Base-by-base conservation (phyloP, 2,888 invertebrate species). In the Eupithecia exiguata region DNA sequence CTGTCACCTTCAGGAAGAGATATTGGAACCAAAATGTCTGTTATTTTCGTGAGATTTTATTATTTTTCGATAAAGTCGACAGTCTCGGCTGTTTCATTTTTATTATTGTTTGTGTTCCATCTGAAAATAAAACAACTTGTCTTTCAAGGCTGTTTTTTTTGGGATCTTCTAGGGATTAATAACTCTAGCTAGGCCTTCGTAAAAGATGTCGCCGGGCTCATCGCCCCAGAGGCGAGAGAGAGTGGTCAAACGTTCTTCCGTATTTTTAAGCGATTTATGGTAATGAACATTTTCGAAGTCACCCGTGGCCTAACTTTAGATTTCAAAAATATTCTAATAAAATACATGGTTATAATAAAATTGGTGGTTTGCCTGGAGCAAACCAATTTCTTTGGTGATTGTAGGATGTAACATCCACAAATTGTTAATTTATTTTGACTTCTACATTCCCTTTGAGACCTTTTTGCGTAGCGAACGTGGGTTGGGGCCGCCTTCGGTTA, bases 1-100 rank as follows among this genome's bases (percentile, higher is more conserved):
- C 65, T 72, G 76, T 75, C 77, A 76, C 72, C 69, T 72, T 66
- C 67, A 58, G 68, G 49, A 75, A 65, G 69, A 69, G 75, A 76
- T 70, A 65, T 72, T 63, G 73, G 35, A 71, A 71, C 74, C 70
- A 72, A 76, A 74, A 36, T 43, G 36, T 38, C 70, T 75, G 69
- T 74, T 73, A 70, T 73, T 78, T 78, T 71, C 40, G 43, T 36
- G 18, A n/a, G 10, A n/a, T 68, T 36, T 63, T 68, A 63, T 69
- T 62, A 71, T 63, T 69, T 68, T 70, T 63, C 63, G 53, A 68
- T 70, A 68, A 16, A 63, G 4, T 25, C 25, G 21, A 58, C 21
- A 58, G 14, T 21, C 38, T 35, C 16, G 35, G 21, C 62, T 62
- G 62, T 35, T 16, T 21, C 12, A 14, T 62, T 62, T 18, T 18